Conservation (phyloP, 2,113 vertebrate species). For the Oostethus manadensis region DNA sequence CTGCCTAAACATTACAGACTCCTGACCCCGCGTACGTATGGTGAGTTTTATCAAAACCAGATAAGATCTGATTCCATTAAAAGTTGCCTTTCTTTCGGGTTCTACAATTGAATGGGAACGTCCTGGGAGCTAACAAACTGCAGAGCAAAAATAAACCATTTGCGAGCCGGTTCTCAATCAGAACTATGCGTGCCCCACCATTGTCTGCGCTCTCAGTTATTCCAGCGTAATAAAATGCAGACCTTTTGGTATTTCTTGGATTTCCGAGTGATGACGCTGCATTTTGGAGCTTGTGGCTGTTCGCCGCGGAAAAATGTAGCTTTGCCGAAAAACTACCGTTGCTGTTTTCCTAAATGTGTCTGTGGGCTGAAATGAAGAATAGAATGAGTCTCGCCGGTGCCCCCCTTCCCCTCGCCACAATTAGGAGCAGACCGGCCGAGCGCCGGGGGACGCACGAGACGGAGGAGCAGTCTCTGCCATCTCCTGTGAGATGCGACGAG, state of each 20-base stretch:
- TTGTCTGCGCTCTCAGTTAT: constrained; percentile 68
- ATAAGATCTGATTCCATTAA: no score
- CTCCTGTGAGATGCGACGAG: constrained; percentile 41
- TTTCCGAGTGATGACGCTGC: constrained; percentile 67
- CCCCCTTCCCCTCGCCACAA: constrained; percentile 60
- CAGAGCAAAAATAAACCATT: constrained; percentile 15
- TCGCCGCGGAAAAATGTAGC: constrained; percentile 63
- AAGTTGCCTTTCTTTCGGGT: no score
- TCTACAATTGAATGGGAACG: no score
- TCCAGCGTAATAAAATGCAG: constrained; percentile 65
- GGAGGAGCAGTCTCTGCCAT: constrained; percentile 42
- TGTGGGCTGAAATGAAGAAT: constrained; percentile 65
- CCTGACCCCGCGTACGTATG: no score
- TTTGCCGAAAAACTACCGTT: constrained; percentile 59
- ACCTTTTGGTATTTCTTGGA: constrained; percentile 69
- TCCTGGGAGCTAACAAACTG: constrained; percentile 30
- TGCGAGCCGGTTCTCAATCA: constrained; percentile 60
- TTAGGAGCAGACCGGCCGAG: constrained; percentile 63
- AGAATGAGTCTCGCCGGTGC: constrained; percentile 52
- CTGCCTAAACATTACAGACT: no score
- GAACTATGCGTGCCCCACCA: constrained; percentile 61
- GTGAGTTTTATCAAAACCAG: no score
- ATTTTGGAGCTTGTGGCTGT: constrained; percentile 59
- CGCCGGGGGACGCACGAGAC: constrained; percentile 49
- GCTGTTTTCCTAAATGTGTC: constrained; percentile 60